phyloP scores from a whole-genome alignment of 2,888 invertebrate species.

The Volucella inanis region DNA sequence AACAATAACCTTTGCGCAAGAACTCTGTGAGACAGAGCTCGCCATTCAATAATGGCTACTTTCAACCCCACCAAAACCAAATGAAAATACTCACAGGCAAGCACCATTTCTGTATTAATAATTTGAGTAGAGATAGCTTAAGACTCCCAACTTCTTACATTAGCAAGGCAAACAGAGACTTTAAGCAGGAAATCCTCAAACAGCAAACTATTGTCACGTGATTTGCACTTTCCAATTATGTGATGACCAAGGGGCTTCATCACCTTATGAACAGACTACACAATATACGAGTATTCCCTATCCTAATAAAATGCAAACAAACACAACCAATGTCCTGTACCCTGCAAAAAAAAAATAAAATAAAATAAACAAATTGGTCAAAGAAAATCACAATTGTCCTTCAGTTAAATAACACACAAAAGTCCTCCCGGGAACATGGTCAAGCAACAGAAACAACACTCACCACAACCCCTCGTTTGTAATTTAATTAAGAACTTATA shows the following conservation, averaged over 20 bases:
- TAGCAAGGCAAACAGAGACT: background rate
- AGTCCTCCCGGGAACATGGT: conserved; percentile 67
- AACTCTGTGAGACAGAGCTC: too few relatives aligned
- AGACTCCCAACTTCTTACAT: too few relatives aligned
- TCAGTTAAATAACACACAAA: conserved; percentile 62
- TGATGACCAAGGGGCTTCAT: background rate
- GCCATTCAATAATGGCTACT: too few relatives aligned
- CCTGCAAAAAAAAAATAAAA: background rate
- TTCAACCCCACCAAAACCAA: too few relatives aligned
- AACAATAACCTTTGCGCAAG: too few relatives aligned
- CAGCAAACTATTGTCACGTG: conserved; percentile 9
- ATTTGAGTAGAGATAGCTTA: too few relatives aligned
- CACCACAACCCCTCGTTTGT: conserved; percentile 26
- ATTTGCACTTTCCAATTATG: background rate
- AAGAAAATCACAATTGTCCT: conserved; percentile 71
- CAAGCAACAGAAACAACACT: conserved; percentile 59
- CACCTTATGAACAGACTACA: conserved; percentile 17
- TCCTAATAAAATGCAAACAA: conserved; percentile 62
- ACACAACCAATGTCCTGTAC: conserved; percentile 32
- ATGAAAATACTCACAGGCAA: too few relatives aligned
- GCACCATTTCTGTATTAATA: too few relatives aligned
- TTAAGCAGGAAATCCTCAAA: conserved; percentile 11
- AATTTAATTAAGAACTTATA: conserved; percentile 74
- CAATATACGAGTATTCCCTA: conserved; percentile 48
- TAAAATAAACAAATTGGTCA: conserved; percentile 40